A percentile compares a stretch with the other conserved stretches of the same genome.
These are phyloP conservation scores for Cerceris ruficornis DNA, from an alignment of 2,888 invertebrate species.

Conservation along the genomic window DNA sequence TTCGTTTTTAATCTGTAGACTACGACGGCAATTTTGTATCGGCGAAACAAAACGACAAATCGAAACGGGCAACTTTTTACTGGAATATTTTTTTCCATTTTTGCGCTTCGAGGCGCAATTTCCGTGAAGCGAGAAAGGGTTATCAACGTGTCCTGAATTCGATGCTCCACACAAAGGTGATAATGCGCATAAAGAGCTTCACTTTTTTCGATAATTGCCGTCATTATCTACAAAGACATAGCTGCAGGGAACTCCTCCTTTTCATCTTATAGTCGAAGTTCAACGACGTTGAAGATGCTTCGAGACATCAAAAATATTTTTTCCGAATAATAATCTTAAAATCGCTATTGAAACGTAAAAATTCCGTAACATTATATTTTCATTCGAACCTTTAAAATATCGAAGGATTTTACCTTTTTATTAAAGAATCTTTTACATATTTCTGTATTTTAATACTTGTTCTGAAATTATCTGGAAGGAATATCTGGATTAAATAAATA, in stretches of 20 bases:
- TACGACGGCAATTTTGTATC: too few species aligned
- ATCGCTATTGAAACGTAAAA: background rate
- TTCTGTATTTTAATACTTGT: too few species aligned
- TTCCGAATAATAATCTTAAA: background rate
- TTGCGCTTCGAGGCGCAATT: background rate
- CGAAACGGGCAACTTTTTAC: background rate
- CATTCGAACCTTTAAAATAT: too few species aligned
- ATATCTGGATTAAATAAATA: too few species aligned
- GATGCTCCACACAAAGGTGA: constrained; percentile 17
- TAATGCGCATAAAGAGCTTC: constrained; percentile 27
- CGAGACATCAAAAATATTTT: constrained; percentile 8
- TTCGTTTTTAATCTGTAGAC: too few species aligned
- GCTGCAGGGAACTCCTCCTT: constrained; percentile 21
- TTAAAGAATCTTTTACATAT: too few species aligned
- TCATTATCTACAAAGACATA: constrained; percentile 39
- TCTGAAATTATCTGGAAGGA: too few species aligned
- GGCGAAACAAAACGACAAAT: background rate
- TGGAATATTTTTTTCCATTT: constrained; percentile 4
- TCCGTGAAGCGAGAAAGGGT: constrained; percentile 17
- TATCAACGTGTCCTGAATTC: constrained; percentile 22
- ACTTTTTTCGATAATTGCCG: constrained; percentile 51
- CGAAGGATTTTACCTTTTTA: too few species aligned
- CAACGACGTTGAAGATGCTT: constrained; percentile 5
- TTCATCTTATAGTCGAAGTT: constrained; percentile 20
- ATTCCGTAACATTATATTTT: too few species aligned